Evolutionary conservation across 2,797 vertebrate genomes (phyloP), one percentile per base, ranked within the genome.

Genomic region (Typhlichthys eigenmanni): DNA sequence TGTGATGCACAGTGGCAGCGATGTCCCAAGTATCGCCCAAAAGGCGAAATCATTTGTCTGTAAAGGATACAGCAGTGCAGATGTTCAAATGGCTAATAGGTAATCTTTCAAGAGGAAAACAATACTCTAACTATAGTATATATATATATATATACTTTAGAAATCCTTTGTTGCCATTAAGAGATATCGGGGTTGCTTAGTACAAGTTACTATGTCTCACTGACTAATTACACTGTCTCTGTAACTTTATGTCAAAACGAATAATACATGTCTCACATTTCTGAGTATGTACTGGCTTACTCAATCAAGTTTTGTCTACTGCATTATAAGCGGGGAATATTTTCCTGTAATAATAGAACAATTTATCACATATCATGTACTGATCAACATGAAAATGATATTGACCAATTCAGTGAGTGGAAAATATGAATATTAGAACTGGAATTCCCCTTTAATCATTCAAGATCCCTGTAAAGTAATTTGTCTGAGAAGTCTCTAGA

Each of bases 1-100:
- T 64, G 64, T 75, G 79, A 85, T 85, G 19, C 34, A 69, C 79
- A 82, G 74, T 76, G 82, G 82, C 83, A 85, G 85, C 67, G 16
- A 56, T 62, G 65, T 11, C 66, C 56, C 61, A 52, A 61, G 48
- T 78, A 56, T 57, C 34, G 13, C 34, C 71, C 64, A 52, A 75
- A 85, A 81, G 61, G 63, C 12, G 17, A 79, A 53, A 60, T 60
- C 68, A 75, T 66, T 74, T 51, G 56, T 17, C 55, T 53, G 47
- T 17, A 70, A 19, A 57, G 45, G 64, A 71, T 58, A 55, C 47
- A 58, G 43, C 11, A 13, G 45, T 74, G 34, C 58, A 75, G 48
- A 76, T 63, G 62, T 32, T 66, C 17, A 64, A 60, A 47, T 17
- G 32, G n/a, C n/a, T 48, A 10, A 17, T 17, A 43, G 3, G 61